Conservation (phyloP, 2,888 invertebrate genomes). For the Eumacrocentrus americanus region DNA sequence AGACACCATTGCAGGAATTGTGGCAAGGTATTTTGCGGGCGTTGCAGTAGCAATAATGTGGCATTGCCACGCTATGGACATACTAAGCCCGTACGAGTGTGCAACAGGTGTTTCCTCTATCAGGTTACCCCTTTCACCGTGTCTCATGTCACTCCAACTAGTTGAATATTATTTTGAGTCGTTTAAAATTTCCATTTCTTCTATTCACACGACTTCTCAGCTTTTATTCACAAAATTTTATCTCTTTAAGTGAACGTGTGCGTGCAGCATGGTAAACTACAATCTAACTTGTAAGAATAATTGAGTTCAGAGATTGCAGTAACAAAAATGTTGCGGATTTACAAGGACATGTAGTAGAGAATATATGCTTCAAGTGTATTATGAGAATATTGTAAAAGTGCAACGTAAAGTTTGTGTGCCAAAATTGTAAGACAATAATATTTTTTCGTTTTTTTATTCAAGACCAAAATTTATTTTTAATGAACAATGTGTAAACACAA, state of each 20-base stretch:
- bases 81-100: constrained; percentile 91
- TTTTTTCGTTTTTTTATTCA: not conserved
- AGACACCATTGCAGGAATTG: constrained; percentile 98
- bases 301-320: too few species aligned
- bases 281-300: too few species aligned
- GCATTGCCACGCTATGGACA: constrained; percentile 93
- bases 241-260: not conserved
- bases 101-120: constrained; percentile 84
- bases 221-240: not conserved
- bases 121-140: constrained; percentile 71
- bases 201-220: not conserved
- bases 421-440: constrained; percentile 48
- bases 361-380: too few species aligned
- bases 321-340: too few species aligned
- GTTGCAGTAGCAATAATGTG: constrained; percentile 91
- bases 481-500: not conserved
- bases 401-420: constrained; percentile 42
- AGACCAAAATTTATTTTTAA: not conserved
- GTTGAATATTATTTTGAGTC: constrained; percentile 48
- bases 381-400: too few species aligned
- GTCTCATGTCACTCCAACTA: constrained; percentile 53
- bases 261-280: too few species aligned
- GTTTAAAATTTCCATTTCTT: not conserved
- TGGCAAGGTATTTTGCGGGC: constrained; percentile 94
- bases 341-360: too few species aligned